phyloP scores from a whole-genome alignment of 1,140 invertebrate species.

The Ooceraea biroi region DNA sequence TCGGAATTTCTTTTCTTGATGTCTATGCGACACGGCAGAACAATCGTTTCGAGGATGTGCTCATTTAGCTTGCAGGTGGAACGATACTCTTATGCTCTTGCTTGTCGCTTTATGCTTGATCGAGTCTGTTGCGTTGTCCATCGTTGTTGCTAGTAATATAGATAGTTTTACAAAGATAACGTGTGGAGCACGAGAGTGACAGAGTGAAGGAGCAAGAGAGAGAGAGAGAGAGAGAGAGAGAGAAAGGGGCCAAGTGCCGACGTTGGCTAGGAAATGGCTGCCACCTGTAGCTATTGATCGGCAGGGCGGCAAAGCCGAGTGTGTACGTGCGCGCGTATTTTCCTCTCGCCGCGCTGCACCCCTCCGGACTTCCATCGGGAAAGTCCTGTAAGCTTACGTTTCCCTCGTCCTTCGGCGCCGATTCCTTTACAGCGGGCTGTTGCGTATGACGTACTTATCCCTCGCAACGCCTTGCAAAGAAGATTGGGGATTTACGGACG shows the following conservation, averaged over 20 bases:
- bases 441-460: conserved; percentile 43
- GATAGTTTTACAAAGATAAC: conserved; percentile 45
- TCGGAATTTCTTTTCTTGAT: neutral
- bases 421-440: conserved; percentile 42
- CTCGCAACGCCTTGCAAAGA: conserved; percentile 12
- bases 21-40: neutral
- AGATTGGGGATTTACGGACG: conserved; percentile 40
- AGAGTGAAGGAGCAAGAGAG: conserved; percentile 59
- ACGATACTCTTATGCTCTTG: conserved; percentile 3
- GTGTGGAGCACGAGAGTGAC: conserved; percentile 34
- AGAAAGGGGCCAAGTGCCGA: conserved; percentile 59
- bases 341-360: conserved; percentile 64
- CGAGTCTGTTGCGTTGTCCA: neutral
- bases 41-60: neutral
- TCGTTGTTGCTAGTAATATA: neutral
- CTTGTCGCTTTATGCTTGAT: neutral
- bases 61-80: too few relatives aligned
- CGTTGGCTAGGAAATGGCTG: conserved; percentile 85
- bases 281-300: conserved; percentile 87
- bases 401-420: conserved; percentile 52
- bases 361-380: conserved; percentile 47
- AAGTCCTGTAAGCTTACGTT: conserved; percentile 58
- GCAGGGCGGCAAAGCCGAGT: conserved; percentile 80
- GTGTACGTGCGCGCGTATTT: conserved; percentile 79
- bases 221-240: conserved; percentile 56